Evolutionary conservation across 64 coral and sea anemone genomes (phyloP).

Genomic region (Anthopleura sola): DNA sequence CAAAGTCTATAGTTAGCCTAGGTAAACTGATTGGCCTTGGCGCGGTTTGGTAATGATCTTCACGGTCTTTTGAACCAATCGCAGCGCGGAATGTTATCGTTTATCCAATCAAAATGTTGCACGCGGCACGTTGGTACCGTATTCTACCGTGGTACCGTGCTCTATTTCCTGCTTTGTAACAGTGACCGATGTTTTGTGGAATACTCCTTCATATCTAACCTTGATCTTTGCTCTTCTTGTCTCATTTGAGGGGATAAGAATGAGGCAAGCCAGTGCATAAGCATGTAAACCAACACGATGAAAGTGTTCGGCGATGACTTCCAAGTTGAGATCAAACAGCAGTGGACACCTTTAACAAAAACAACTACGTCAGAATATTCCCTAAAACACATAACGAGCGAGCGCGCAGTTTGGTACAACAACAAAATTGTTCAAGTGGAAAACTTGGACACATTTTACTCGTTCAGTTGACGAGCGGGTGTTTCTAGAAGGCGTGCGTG

Average conservation of each 20-base stretch:
- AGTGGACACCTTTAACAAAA: background rate
- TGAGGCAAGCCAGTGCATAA: slow-evolving; percentile 3
- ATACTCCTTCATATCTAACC: background rate
- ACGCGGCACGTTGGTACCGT: no score
- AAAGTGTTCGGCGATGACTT: background rate
- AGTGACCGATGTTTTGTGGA: background rate
- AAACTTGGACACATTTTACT: no score
- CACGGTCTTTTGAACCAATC: no score
- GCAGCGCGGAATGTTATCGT: no score
- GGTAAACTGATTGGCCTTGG: no score
- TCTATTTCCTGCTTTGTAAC: background rate
- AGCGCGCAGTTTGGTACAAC: background rate
- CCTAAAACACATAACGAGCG: background rate
- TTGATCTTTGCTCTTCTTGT: background rate
- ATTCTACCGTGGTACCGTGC: no score
- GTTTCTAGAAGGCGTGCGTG: no score
- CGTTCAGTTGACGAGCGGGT: no score
- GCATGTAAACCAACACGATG: slow-evolving; percentile 16
- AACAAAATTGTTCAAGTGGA: no score
- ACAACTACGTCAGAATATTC: background rate
- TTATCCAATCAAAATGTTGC: no score
- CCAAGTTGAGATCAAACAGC: background rate
- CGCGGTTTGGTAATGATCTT: no score
- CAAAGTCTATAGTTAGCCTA: no score
- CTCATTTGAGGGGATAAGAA: background rate